Evolutionary conservation across 2,113 vertebrate species (phyloP).

Genomic region (Phaethon lepturus): DNA sequence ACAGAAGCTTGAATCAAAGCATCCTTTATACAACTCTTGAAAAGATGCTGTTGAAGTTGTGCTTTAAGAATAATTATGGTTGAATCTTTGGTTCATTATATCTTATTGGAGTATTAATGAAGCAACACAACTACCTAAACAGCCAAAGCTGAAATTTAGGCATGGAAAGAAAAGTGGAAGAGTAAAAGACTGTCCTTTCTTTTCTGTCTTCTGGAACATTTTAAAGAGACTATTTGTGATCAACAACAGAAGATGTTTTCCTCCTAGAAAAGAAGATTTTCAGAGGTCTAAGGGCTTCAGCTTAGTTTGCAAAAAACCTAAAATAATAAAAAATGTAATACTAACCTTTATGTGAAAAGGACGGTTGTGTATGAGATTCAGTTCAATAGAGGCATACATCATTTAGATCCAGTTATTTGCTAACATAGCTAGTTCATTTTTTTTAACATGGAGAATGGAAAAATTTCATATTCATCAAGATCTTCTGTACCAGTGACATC

Average conservation of each 20-base stretch:
- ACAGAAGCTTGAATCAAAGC: conserved; percentile 39
- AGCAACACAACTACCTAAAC: neutral
- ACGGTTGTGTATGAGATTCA: neutral
- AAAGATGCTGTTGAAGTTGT: conserved; percentile 25
- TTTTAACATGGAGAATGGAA: neutral
- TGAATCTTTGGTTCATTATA: conserved; percentile 13
- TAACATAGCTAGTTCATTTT: neutral
- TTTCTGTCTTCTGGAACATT: neutral
- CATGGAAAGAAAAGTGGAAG: neutral
- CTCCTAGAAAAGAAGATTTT: neutral
- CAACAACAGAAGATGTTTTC: neutral
- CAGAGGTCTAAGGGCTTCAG: neutral
- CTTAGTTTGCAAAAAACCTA: neutral
- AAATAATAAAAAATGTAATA: neutral
- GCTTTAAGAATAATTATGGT: conserved; percentile 11
- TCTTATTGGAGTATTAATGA: neutral
- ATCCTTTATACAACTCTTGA: conserved; percentile 30
- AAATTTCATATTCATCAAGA: neutral
- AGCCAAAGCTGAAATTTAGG: neutral
- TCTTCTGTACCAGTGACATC: neutral
- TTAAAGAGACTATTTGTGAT: neutral
- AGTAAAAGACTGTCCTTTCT: neutral
- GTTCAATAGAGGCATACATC: neutral
- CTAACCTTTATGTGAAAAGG: neutral
- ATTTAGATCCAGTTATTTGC: neutral